Conservation (phyloP, 1,140 invertebrate genomes). For the Stenopsyche tienmushanensis region DNA sequence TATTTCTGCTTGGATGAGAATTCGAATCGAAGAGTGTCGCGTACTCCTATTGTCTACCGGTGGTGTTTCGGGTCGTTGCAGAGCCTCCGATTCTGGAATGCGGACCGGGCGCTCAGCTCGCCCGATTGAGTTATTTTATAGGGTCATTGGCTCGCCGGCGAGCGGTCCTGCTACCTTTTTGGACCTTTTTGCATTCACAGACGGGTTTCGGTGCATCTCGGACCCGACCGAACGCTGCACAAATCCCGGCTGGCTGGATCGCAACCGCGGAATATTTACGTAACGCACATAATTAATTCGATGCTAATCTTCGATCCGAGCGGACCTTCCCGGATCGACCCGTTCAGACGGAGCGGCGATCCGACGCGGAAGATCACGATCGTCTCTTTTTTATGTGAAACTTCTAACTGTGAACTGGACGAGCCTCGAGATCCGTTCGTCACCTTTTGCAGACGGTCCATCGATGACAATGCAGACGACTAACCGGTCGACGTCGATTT, state of each 20-base stretch:
- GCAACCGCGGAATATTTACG: background rate
- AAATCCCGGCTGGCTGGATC: background rate
- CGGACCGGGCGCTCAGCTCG: background rate
- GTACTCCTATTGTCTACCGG: background rate
- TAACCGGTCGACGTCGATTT: too few relatives aligned
- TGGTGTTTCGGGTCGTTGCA: conserved; percentile 7
- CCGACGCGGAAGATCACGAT: too few relatives aligned
- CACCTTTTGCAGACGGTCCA: too few relatives aligned
- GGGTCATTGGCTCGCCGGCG: conserved; percentile 21
- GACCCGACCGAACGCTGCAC: background rate
- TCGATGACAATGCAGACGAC: too few relatives aligned
- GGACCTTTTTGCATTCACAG: conserved; percentile 13
- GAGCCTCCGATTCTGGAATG: conserved; percentile 8
- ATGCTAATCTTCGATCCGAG: too few relatives aligned
- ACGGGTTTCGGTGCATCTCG: conserved; percentile 3
- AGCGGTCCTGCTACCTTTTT: conserved; percentile 18
- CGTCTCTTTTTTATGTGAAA: too few relatives aligned
- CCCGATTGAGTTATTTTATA: conserved; percentile 27
- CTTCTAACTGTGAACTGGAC: too few relatives aligned
- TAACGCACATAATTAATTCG: background rate
- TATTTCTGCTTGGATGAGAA: too few relatives aligned
- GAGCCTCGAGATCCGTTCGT: too few relatives aligned
- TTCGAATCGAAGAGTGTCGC: background rate
- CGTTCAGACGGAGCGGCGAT: too few relatives aligned
- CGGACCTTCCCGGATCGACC: too few relatives aligned